These are phyloP conservation scores for Indicator indicator DNA, from an alignment of 2,113 vertebrate species.

Conservation along the genomic window DNA sequence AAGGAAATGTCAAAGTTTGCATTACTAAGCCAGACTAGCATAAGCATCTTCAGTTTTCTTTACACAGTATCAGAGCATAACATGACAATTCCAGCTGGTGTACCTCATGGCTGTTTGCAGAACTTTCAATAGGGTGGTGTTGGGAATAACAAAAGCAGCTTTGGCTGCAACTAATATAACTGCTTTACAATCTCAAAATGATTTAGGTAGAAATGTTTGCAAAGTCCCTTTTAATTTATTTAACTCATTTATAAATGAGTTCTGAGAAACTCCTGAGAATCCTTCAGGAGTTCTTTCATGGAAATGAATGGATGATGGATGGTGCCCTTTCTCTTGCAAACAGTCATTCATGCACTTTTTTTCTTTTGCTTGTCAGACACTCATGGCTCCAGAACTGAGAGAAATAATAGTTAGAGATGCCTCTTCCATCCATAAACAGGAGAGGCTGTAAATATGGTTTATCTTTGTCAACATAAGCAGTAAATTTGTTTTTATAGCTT, in stretches of 20 bases:
- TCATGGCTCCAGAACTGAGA: background rate
- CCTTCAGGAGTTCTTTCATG: background rate
- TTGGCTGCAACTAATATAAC: background rate
- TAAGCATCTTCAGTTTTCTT: slow-evolving; percentile 15
- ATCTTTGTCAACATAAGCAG: background rate
- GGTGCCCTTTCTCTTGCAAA: background rate
- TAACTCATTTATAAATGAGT: background rate
- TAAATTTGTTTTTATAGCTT: background rate
- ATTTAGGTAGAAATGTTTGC: background rate
- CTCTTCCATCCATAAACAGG: background rate
- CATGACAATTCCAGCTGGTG: background rate
- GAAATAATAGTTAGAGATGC: background rate
- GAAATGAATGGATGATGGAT: background rate
- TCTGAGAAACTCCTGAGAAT: background rate
- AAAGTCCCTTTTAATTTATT: background rate
- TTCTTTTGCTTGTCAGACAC: background rate
- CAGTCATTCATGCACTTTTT: background rate
- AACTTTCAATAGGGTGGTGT: background rate
- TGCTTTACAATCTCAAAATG: background rate
- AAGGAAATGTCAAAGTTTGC: background rate
- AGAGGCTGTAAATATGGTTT: background rate
- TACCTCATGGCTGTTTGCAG: background rate
- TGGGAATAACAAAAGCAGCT: background rate
- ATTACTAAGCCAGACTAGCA: background rate
- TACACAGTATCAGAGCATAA: background rate